phyloP scores from a whole-genome alignment of 2,888 invertebrate genomes.

The Halocaridina rubra region DNA sequence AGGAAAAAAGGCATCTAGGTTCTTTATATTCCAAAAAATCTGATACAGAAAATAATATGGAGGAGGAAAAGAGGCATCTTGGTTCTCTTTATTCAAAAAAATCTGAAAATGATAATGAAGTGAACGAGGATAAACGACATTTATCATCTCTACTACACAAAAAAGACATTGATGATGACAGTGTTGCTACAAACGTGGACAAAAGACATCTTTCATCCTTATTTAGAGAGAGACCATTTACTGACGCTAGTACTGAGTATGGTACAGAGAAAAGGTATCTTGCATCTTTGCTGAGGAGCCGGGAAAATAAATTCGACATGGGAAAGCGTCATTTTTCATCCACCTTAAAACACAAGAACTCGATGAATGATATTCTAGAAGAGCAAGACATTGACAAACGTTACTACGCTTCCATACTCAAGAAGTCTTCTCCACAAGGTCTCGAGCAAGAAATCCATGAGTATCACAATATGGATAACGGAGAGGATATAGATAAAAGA shows the following conservation, averaged over 20 bases:
- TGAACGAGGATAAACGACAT: constrained; percentile 9
- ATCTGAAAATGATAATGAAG: not conserved
- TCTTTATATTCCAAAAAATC: not conserved
- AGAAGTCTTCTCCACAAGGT: not conserved
- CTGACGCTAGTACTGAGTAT: not conserved
- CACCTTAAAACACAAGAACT: not conserved
- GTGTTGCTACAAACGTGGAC: not conserved
- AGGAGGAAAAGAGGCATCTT: constrained; percentile 19
- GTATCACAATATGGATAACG: not conserved
- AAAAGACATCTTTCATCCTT: constrained; percentile 16
- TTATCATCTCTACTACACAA: not conserved
- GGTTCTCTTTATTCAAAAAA: constrained; percentile 2
- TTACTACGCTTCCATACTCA: constrained; percentile 19
- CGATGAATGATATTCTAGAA: not conserved
- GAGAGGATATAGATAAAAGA: not conserved
- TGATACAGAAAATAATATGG: too few relatives aligned
- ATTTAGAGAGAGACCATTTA: not conserved
- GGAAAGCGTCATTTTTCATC: constrained; percentile 7
- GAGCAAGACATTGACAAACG: constrained; percentile 21
- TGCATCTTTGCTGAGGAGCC: not conserved
- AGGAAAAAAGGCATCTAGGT: not conserved
- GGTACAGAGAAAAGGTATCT: constrained; percentile 21
- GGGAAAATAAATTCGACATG: not conserved
- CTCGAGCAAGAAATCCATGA: not conserved
- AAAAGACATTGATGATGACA: not conserved